These are phyloP conservation scores for Dolichoris vasculosae DNA, from an alignment of 1,140 invertebrate species.

Conservation along the genomic window DNA sequence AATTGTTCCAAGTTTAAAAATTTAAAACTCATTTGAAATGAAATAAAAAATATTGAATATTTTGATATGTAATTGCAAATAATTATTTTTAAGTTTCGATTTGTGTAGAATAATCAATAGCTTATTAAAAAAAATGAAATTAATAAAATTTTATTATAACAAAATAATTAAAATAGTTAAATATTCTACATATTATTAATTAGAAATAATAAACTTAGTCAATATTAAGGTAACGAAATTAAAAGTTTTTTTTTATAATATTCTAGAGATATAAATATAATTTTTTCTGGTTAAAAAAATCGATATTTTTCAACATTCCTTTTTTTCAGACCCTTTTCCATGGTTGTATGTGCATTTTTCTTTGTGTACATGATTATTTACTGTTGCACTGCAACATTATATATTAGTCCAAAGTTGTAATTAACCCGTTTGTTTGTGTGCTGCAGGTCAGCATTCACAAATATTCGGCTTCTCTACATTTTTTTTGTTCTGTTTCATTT, in stretches of 20 bases:
- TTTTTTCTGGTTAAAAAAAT: background rate
- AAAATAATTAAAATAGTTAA: background rate
- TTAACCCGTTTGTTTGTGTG: conserved; percentile 64
- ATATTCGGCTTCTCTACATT: conserved; percentile 4
- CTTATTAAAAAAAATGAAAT: too few species aligned
- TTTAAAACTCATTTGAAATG: too few species aligned
- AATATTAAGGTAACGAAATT: background rate
- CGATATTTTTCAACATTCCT: background rate
- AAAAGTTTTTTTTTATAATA: background rate
- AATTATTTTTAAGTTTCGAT: too few species aligned
- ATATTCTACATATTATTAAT: too few species aligned
- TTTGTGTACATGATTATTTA: conserved; percentile 16
- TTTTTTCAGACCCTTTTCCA: background rate
- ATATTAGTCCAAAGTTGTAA: conserved; percentile 56
- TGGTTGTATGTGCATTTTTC: conserved; percentile 8
- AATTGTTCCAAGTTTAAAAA: too few species aligned
- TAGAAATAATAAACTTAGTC: background rate
- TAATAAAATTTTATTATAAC: background rate
- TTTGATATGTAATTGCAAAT: too few species aligned
- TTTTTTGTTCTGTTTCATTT: conserved; percentile 17
- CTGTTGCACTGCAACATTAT: background rate
- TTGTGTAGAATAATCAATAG: too few species aligned
- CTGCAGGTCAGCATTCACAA: conserved; percentile 52
- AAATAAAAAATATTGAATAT: too few species aligned
- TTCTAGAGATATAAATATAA: background rate